Evolutionary conservation across 2,797 vertebrate genomes (phyloP).

Genomic region (Girardinus metallicus): DNA sequence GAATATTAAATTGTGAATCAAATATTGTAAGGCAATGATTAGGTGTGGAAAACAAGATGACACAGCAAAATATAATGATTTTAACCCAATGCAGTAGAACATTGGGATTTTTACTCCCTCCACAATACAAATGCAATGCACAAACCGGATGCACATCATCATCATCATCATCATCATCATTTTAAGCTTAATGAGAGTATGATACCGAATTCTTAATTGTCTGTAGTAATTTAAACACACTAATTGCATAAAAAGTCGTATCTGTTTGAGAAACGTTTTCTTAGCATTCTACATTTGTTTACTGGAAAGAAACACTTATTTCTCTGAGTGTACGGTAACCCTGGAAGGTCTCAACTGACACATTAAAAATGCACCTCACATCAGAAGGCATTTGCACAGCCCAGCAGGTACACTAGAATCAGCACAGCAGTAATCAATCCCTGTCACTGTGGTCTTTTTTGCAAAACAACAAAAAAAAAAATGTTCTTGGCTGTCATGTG

Average conservation of each 20-base stretch:
- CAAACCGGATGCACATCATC: background rate
- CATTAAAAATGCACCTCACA: constrained; percentile 68
- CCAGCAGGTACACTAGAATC: constrained; percentile 62
- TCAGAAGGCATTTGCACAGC: constrained; percentile 74
- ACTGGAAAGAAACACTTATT: background rate
- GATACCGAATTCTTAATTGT: background rate
- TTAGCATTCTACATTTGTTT: background rate
- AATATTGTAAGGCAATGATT: background rate
- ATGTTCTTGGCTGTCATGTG: constrained; percentile 24
- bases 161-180: background rate
- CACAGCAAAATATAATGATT: background rate
- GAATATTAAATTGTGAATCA: background rate
- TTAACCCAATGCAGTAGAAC: background rate
- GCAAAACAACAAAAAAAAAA: constrained; percentile 52
- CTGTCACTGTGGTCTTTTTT: constrained; percentile 52
- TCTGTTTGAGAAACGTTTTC: background rate
- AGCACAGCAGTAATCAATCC: constrained; percentile 65
- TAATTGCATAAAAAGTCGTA: background rate
- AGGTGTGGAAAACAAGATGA: background rate
- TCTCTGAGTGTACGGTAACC: constrained; percentile 29
- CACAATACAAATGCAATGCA: background rate
- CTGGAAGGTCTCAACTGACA: constrained; percentile 56
- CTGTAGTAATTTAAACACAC: background rate
- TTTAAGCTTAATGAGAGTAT: background rate
- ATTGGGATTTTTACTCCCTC: background rate